These are phyloP conservation scores for Uloborus diversus DNA, from an alignment of 1,140 invertebrate genomes.

Conservation along the genomic window DNA sequence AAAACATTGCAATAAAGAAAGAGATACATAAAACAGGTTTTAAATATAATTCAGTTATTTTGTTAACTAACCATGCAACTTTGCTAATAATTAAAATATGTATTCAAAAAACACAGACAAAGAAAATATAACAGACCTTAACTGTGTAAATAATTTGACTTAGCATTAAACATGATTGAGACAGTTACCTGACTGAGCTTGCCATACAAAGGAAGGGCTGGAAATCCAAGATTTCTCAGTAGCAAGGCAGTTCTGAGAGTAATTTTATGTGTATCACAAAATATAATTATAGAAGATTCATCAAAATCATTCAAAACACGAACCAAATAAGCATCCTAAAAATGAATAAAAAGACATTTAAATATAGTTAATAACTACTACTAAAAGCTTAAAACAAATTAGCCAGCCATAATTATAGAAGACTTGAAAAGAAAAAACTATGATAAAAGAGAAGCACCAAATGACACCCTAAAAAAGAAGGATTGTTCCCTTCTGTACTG, in stretches of 20 bases:
- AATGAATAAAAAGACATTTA: not conserved
- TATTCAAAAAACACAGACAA: no score
- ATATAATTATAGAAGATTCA: conserved; percentile 97
- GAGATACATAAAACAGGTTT: no score
- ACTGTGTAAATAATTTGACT: not conserved
- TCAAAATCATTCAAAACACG: conserved; percentile 95
- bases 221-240: conserved; percentile 85
- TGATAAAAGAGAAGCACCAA: no score
- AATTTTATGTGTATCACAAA: conserved; percentile 93
- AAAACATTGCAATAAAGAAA: no score
- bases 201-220: conserved; percentile 95
- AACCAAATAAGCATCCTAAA: conserved; percentile 93
- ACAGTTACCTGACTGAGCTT: conserved; percentile 89
- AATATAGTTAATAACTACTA: conserved; percentile 45
- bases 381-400: not conserved
- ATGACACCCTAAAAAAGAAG: no score
- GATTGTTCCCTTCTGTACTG: no score
- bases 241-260: conserved; percentile 88
- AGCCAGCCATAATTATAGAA: not conserved
- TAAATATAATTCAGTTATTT: no score
- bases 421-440: not conserved
- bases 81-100: no score
- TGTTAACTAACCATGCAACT: no score
- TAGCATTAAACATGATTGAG: no score
- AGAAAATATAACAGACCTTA: no score